Conservation (phyloP, 2,888 invertebrate genomes). For the Beris morrisii region DNA sequence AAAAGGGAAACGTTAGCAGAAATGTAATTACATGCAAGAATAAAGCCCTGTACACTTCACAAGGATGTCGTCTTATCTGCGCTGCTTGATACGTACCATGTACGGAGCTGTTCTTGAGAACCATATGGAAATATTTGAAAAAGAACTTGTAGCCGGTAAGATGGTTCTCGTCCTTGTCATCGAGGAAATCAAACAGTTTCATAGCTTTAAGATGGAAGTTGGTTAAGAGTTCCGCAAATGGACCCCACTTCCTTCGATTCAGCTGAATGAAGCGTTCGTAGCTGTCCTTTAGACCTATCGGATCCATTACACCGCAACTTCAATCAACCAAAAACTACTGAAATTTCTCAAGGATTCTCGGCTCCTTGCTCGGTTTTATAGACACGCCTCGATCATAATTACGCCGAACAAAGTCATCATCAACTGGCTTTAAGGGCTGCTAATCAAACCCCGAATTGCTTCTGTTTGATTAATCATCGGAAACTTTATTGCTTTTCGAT, state of each 20-base stretch:
- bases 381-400: conserved; percentile 20
- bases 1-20: background rate
- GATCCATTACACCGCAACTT: no score
- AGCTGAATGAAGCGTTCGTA: conserved; percentile 34
- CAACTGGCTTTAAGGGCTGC: conserved; percentile 26
- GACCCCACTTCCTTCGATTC: conserved; percentile 29
- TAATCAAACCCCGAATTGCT: conserved; percentile 31
- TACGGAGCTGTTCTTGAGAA: conserved; percentile 32
- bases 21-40: background rate
- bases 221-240: conserved; percentile 5
- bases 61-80: conserved; percentile 29
- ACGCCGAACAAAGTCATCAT: conserved; percentile 28
- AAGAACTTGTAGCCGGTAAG: conserved; percentile 16
- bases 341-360: no score
- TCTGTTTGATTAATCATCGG: conserved; percentile 30
- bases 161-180: conserved; percentile 14
- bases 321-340: no score
- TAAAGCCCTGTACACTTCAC: conserved; percentile 31
- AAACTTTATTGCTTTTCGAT: conserved; percentile 31
- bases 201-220: conserved; percentile 26
- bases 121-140: conserved; percentile 21
- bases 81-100: conserved; percentile 34
- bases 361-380: conserved; percentile 14
- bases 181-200: conserved; percentile 27
- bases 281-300: background rate